Percentiles rank a stretch among this genome's conserved stretches.
Conservation (phyloP, 1,140 invertebrate genomes). For the Magallana ariakensis region DNA sequence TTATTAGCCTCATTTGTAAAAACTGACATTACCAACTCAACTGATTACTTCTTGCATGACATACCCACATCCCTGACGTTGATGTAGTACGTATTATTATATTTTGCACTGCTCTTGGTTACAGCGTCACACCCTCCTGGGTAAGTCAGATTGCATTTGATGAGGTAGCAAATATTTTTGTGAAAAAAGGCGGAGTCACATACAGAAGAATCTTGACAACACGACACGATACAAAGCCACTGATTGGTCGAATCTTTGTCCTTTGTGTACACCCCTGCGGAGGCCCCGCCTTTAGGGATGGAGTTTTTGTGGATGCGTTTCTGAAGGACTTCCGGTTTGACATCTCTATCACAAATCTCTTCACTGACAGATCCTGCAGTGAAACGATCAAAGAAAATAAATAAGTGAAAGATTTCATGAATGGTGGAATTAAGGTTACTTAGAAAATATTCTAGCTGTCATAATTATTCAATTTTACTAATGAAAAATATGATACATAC, state of each 20-base stretch:
- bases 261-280: conserved; percentile 76
- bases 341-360: conserved; percentile 47
- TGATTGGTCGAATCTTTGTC: conserved; percentile 81
- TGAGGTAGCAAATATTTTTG: conserved; percentile 85
- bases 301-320: conserved; percentile 49
- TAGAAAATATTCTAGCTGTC: no score
- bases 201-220: conserved; percentile 83
- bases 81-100: conserved; percentile 59
- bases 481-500: no score
- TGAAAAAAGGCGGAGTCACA: conserved; percentile 91
- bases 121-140: conserved; percentile 83
- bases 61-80: conserved; percentile 62
- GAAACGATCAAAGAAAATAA: neutral
- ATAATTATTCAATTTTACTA: no score
- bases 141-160: conserved; percentile 85
- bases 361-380: conserved; percentile 36
- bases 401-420: no score
- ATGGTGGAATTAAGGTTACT: no score
- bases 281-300: conserved; percentile 54
- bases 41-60: conserved; percentile 18
- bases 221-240: conserved; percentile 86
- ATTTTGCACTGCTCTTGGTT: conserved; percentile 40
- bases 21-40: neutral
- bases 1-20: conserved; percentile 27
- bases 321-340: conserved; percentile 24